These are phyloP conservation scores for Microplitis manilae DNA, from an alignment of 2,888 invertebrate genomes.

Conservation along the genomic window DNA sequence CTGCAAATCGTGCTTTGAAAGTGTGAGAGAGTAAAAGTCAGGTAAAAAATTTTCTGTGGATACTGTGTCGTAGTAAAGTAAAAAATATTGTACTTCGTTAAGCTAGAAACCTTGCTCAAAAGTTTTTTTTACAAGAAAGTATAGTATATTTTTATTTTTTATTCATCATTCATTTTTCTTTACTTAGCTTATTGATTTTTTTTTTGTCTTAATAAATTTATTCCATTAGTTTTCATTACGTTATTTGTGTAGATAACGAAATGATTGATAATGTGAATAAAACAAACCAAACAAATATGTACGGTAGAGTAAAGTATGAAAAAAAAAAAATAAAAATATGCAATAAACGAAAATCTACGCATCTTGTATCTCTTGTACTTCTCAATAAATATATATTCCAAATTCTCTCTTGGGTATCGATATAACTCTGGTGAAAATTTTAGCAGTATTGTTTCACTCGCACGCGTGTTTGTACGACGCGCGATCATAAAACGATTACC, in stretches of 20 bases:
- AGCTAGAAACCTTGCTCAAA: not conserved
- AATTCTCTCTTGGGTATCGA: slow-evolving; percentile 14
- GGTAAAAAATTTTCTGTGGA: not conserved
- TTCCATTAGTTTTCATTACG: too few relatives aligned
- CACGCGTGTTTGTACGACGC: slow-evolving; percentile 12
- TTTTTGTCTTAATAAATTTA: too few relatives aligned
- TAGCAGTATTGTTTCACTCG: slow-evolving; percentile 14
- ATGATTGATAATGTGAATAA: not conserved
- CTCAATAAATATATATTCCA: not conserved
- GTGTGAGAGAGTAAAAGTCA: not conserved
- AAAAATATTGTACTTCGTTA: slow-evolving; percentile 18
- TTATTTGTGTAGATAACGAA: too few relatives aligned
- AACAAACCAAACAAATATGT: not conserved
- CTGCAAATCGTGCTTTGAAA: not conserved
- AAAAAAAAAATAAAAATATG: not conserved
- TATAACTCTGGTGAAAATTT: slow-evolving; percentile 11
- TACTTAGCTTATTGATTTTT: too few relatives aligned
- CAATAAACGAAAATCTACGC: not conserved
- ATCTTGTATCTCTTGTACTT: not conserved
- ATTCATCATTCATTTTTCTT: not conserved
- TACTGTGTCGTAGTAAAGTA: not conserved
- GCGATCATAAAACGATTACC: slow-evolving; percentile 36
- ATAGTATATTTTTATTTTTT: not conserved
- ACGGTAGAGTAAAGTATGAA: not conserved
- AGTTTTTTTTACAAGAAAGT: not conserved